Evolutionary conservation across 2,888 invertebrate genomes (phyloP).

Genomic region (Anthophora plumipes): DNA sequence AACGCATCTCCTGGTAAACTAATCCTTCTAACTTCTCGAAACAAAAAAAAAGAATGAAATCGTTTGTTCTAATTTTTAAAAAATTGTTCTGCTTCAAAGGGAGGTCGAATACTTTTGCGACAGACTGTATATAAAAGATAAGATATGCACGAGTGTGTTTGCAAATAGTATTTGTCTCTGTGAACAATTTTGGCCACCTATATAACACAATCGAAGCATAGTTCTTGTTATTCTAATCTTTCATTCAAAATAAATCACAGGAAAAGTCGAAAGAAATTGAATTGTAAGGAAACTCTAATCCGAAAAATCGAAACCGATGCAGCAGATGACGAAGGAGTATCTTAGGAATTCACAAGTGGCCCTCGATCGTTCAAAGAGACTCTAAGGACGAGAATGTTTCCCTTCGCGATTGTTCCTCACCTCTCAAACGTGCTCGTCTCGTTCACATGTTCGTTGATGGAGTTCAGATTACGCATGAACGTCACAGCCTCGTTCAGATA

Average conservation of each 20-base stretch:
- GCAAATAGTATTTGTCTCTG: no score
- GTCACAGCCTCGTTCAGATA: slow-evolving; percentile 76
- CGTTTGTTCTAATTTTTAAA: no score
- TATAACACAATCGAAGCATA: no score
- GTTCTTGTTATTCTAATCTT: not conserved
- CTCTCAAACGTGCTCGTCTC: slow-evolving; percentile 61
- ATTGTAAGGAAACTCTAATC: not conserved
- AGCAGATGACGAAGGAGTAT: not conserved
- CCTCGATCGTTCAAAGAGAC: slow-evolving; percentile 13
- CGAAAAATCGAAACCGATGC: not conserved
- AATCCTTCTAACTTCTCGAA: no score
- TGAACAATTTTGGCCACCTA: no score
- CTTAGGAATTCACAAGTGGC: not conserved
- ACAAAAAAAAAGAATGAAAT: no score
- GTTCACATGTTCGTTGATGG: slow-evolving; percentile 77
- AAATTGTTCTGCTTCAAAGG: no score
- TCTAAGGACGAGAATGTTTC: not conserved
- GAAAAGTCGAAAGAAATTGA: not conserved
- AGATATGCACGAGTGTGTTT: no score
- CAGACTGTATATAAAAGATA: no score
- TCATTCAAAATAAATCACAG: no score
- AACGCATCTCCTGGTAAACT: no score
- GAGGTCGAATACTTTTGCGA: no score
- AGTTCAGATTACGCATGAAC: slow-evolving; percentile 79
- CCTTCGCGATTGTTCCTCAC: slow-evolving; percentile 31